Evolutionary conservation across 2,888 invertebrate genomes (phyloP).

Genomic region (Agonopterix heracliana): DNA sequence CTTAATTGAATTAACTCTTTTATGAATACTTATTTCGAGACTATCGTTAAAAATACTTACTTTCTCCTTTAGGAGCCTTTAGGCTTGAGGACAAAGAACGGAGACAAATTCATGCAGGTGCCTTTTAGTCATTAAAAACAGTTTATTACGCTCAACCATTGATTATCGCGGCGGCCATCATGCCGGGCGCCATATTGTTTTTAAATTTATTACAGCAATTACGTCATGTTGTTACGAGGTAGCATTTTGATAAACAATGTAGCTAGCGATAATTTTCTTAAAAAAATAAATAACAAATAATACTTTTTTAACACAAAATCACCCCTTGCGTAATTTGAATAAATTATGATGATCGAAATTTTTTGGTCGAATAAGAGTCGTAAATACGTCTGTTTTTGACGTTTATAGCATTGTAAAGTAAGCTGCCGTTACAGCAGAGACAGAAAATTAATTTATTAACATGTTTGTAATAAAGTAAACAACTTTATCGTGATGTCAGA

Average conservation of each 20-base stretch:
- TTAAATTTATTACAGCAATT: constrained; percentile 62
- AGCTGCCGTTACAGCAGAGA: neutral
- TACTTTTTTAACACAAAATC: neutral
- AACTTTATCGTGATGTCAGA: no score
- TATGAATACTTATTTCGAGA: no score
- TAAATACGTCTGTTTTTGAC: constrained; percentile 3
- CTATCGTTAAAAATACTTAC: constrained; percentile 9
- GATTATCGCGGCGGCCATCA: constrained; percentile 50
- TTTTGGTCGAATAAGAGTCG: constrained; percentile 1
- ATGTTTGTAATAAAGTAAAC: no score
- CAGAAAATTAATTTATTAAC: no score
- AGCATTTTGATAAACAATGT: constrained; percentile 23
- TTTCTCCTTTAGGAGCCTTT: constrained; percentile 12
- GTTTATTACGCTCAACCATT: constrained; percentile 45
- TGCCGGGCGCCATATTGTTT: constrained; percentile 53
- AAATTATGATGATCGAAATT: constrained; percentile 7
- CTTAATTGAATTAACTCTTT: no score
- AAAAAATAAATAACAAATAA: constrained; percentile 13
- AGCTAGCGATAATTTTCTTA: constrained; percentile 22
- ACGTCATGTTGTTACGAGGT: constrained; percentile 39
- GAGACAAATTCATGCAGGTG: constrained; percentile 45
- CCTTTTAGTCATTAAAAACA: constrained; percentile 45
- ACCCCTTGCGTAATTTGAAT: neutral
- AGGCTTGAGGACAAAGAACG: constrained; percentile 9
- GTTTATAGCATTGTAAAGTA: constrained; percentile 5